Evolutionary conservation across 2,888 invertebrate species (phyloP).

Genomic region (Myopa testacea): DNA sequence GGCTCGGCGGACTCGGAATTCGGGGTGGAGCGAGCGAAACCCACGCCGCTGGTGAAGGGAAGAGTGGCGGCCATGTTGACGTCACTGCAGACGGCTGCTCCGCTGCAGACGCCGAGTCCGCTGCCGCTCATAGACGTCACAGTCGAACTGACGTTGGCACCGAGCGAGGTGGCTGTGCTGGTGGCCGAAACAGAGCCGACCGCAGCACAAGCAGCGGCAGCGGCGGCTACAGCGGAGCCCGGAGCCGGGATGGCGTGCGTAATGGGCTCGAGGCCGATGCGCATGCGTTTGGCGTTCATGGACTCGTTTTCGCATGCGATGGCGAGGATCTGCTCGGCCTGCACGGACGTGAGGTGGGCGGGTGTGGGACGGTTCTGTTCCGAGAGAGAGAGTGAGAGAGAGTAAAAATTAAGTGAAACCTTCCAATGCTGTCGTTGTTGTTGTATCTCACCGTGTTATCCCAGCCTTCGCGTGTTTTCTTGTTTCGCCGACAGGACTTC

Average conservation of each 20-base stretch:
- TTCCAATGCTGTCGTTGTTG: not conserved
- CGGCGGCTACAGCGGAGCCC: conserved; percentile 63
- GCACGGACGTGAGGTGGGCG: conserved; percentile 95
- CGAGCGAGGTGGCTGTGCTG: conserved; percentile 54
- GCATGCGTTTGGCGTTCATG: conserved; percentile 96
- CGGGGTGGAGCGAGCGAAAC: conserved; percentile 64
- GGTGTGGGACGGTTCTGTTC: conserved; percentile 90
- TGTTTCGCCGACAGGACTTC: conserved; percentile 94
- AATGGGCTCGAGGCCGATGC: conserved; percentile 93
- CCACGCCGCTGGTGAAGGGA: conserved; percentile 58
- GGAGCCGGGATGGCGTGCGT: conserved; percentile 83
- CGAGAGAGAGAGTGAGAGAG: conserved; percentile 23
- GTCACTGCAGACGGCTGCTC: conserved; percentile 47
- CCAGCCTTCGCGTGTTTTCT: conserved; percentile 92
- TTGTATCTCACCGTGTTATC: conserved; percentile 82
- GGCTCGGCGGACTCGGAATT: conserved; percentile 63
- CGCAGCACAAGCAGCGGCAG: conserved; percentile 61
- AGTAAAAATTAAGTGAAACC: conserved; percentile 12
- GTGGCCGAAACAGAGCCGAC: conserved; percentile 55
- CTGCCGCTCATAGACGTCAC: conserved; percentile 21
- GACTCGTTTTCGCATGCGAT: conserved; percentile 98
- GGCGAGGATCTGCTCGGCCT: conserved; percentile 95
- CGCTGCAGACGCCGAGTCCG: conserved; percentile 31
- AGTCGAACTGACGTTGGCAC: conserved; percentile 47
- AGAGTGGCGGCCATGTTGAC: conserved; percentile 52